Evolutionary conservation across 2,113 vertebrate species (phyloP).

Genomic region (Callipepla californica): DNA sequence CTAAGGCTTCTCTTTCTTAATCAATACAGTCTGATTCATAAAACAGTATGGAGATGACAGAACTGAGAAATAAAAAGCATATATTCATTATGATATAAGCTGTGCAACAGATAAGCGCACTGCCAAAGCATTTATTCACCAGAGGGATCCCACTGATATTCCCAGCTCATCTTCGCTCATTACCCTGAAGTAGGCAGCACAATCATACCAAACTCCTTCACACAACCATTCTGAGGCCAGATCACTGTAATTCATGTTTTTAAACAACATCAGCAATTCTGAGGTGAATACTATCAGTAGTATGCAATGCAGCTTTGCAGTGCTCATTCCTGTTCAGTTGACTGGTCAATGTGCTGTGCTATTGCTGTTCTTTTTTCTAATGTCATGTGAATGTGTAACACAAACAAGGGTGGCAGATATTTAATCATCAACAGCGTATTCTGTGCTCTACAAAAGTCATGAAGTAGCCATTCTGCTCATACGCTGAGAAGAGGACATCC

Average conservation of each 20-base stretch:
- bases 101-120: neutral
- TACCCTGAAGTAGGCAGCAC: neutral
- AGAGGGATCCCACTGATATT: neutral
- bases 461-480: neutral
- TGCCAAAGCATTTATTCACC: neutral
- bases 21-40: slow-evolving; percentile 75
- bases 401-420: neutral
- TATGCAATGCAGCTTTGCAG: rapidly evolving
- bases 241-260: neutral
- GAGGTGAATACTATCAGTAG: neutral
- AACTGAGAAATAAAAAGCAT: slow-evolving; percentile 39
- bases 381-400: neutral
- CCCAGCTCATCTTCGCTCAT: neutral
- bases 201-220: neutral
- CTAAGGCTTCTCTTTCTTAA: slow-evolving; percentile 60
- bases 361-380: neutral
- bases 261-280: neutral
- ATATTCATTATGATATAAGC: slow-evolving; percentile 28
- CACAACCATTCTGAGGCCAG: neutral
- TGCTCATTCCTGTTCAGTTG: neutral
- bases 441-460: neutral
- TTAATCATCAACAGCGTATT: neutral
- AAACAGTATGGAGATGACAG: slow-evolving; percentile 47
- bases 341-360: neutral
- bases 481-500: neutral